These are phyloP conservation scores for Erythrocercus mccallii DNA, from an alignment of 2,113 vertebrate genomes.

Conservation along the genomic window DNA sequence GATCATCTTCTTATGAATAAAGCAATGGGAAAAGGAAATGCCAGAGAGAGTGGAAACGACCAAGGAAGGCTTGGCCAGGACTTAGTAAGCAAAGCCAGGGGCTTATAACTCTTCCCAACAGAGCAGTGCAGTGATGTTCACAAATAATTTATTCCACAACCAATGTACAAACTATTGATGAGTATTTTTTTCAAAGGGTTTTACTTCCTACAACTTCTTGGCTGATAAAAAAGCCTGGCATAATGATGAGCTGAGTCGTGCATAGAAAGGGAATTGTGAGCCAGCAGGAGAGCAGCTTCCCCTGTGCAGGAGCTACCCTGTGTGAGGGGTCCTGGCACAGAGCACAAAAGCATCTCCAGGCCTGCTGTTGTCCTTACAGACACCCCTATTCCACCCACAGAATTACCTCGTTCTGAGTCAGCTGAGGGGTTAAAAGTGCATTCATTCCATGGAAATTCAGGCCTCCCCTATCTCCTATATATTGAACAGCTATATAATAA, in stretches of 20 bases:
- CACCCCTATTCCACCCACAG: not conserved
- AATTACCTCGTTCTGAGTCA: not conserved
- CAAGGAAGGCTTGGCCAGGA: conserved; percentile 2
- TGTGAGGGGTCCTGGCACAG: not conserved
- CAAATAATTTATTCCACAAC: conserved; percentile 20
- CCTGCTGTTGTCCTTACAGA: accelerated
- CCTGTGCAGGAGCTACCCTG: not conserved
- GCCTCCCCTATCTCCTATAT: not conserved
- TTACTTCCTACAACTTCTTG: not conserved
- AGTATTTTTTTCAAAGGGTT: not conserved
- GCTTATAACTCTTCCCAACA: conserved; percentile 2
- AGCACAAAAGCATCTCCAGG: not conserved
- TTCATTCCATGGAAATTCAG: not conserved
- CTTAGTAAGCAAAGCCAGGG: conserved; percentile 38
- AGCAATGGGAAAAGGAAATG: conserved; percentile 42
- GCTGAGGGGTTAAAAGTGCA: not conserved
- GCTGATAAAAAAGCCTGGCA: not conserved
- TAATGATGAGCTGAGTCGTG: not conserved
- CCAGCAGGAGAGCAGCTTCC: not conserved
- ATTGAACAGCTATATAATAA: not conserved
- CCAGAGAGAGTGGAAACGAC: conserved; percentile 8
- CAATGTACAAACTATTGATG: not conserved
- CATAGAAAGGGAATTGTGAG: not conserved
- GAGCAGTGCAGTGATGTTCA: not conserved
- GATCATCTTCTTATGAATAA: conserved; percentile 65